Evolutionary conservation across 2,113 vertebrate species (phyloP).

Genomic region (Laticauda laticaudata): DNA sequence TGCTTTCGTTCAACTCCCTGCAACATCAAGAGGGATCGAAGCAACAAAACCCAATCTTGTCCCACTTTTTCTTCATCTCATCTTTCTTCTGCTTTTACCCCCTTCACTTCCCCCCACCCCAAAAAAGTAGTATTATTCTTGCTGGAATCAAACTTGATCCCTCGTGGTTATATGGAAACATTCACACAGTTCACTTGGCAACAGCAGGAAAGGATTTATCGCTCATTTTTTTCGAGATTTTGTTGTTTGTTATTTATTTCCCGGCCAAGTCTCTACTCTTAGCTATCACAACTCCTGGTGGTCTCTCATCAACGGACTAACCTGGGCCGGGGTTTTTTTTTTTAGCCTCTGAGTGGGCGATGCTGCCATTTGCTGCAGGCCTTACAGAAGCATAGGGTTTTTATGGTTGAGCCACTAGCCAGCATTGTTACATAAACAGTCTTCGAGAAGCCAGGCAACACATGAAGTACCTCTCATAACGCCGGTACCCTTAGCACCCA

Average conservation of each 20-base stretch:
- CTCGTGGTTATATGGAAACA: background rate
- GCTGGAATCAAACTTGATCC: background rate
- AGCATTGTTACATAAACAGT: background rate
- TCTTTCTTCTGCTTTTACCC: background rate
- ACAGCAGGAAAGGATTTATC: background rate
- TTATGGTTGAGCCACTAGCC: background rate
- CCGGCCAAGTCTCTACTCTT: background rate
- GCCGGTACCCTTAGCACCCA: background rate
- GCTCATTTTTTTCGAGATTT: background rate
- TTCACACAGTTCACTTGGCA: background rate
- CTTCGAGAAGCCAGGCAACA: background rate
- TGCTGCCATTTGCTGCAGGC: background rate
- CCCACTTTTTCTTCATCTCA: background rate
- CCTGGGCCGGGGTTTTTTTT: background rate
- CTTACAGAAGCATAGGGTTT: background rate
- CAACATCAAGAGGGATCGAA: background rate
- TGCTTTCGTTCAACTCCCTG: background rate
- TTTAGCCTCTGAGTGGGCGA: background rate
- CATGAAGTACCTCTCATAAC: background rate
- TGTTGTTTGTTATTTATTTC: background rate
- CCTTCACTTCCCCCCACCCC: too few species aligned
- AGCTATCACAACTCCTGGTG: background rate
- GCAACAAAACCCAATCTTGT: background rate
- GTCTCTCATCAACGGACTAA: background rate
- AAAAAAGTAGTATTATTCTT: background rate